Evolutionary conservation across 2,888 invertebrate genomes (phyloP), one percentile per base, ranked within the genome.

Genomic region (Podotricha telesiphe): DNA sequence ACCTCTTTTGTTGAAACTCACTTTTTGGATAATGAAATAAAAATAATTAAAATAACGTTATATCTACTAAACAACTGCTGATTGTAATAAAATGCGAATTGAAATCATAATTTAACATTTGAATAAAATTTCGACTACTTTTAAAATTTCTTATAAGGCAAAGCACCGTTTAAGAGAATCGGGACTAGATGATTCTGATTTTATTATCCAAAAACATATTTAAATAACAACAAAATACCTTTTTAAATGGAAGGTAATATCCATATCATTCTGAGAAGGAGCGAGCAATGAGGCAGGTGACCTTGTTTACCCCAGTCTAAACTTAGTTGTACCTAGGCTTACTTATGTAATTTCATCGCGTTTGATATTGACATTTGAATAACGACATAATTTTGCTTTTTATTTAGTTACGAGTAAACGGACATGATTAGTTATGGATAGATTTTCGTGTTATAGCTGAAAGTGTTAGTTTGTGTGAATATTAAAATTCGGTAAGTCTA

Each of bases 211-310:
- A 59, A 59, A 59, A 59, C n/a, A n/a, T n/a, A 59, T 59, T 59
- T 45, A 45, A 45, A 45, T 59, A 50, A 10, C 48, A 13, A 22
- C 50, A 20, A 50, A 50, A 50, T 42, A n/a, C 42, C 45, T 11
- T 59, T 45, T 62, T 50, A 55, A 37, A 45, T 45, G 50, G 61
- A 70, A 62, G 6, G 67, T 62, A 75, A 72, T 77, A 82, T 90
- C 91, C 86, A 86, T 71, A 76, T 63, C 78, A 78, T 73, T 73
- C 79, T 69, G 77, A 77, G 76, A 74, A 70, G 68, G 67, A 78
- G 80, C 86, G 88, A 85, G 86, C 87, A 90, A 80, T 86, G 89
- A 89, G 89, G 90, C 90, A 81, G 86, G 77, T 86, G 91, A 88
- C 91, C 91, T 92, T 91, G 91, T 77, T 82, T 82, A 81, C 79